These are phyloP conservation scores for Phalacrocorax brasilianus DNA, from an alignment of 2,113 vertebrate species.

Conservation along the genomic window DNA sequence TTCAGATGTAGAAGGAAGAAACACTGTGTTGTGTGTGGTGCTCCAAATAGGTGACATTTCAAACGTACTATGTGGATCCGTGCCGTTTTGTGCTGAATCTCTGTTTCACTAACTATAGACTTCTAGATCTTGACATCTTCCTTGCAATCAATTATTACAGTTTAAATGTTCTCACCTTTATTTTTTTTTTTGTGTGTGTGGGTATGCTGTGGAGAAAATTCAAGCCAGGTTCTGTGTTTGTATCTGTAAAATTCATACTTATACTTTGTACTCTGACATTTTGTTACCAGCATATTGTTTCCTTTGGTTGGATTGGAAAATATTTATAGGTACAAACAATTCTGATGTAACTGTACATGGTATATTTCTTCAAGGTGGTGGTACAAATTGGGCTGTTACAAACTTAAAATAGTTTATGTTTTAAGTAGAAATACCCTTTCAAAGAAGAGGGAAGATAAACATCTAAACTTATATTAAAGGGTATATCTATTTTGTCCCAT, in stretches of 20 bases:
- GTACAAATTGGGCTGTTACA: background rate
- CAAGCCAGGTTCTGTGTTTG: background rate
- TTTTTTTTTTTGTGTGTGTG: background rate
- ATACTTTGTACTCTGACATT: background rate
- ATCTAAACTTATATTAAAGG: background rate
- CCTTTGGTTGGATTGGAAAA: background rate
- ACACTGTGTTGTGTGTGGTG: background rate
- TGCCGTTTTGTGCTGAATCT: background rate
- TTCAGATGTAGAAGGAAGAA: background rate
- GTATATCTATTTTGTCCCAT: background rate
- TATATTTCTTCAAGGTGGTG: background rate
- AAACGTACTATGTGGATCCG: background rate
- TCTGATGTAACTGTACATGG: background rate
- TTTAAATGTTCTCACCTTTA: background rate
- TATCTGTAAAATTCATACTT: background rate
- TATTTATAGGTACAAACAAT: background rate
- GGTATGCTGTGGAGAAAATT: background rate
- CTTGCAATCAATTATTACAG: background rate
- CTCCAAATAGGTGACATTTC: background rate
- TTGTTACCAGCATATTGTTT: background rate
- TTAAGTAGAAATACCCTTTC: background rate
- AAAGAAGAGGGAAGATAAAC: background rate
- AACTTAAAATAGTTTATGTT: background rate
- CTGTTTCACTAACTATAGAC: background rate
- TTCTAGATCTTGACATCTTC: background rate